A percentile compares a stretch with the other conserved stretches of the same genome.
Evolutionary conservation across 2,113 vertebrate species (phyloP).

Genomic region (Urocitellus parryii): DNA sequence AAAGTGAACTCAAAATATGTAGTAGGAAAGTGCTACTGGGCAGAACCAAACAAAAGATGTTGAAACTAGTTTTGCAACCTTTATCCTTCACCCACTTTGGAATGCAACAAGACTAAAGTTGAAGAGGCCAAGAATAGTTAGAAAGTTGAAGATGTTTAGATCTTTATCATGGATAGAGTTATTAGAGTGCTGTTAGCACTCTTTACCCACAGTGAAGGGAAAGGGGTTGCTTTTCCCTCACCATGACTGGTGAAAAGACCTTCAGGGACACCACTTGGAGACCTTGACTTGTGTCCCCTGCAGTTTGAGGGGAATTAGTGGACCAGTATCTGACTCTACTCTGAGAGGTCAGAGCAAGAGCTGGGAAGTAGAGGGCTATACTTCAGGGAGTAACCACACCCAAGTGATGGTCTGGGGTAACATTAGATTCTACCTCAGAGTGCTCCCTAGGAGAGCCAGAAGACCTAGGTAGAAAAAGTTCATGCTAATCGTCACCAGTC

Average conservation of each 20-base stretch:
- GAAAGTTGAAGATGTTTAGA: neutral
- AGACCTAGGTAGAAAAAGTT: neutral
- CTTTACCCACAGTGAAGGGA: neutral
- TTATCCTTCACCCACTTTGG: slow-evolving; percentile 5
- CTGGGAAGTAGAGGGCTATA: neutral
- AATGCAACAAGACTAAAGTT: neutral
- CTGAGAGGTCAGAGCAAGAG: neutral
- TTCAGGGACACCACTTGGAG: neutral
- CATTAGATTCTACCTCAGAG: neutral
- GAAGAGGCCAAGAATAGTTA: slow-evolving; percentile 9
- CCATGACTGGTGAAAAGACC: no score
- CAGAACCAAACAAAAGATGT: slow-evolving; percentile 26
- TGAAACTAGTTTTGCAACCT: slow-evolving; percentile 44
- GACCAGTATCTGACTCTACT: neutral
- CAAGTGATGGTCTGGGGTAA: neutral
- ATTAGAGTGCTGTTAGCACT: neutral
- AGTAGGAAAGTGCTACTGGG: neutral
- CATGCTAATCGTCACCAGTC: neutral
- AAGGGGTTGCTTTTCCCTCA: neutral
- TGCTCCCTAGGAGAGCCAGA: neutral
- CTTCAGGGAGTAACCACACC: neutral
- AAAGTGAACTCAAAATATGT: slow-evolving; percentile 35
- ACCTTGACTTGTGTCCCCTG: neutral
- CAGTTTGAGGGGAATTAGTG: neutral
- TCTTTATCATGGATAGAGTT: neutral